Conservation (phyloP, 92 coral and sea anemone species). For the Palythoa grandis region DNA sequence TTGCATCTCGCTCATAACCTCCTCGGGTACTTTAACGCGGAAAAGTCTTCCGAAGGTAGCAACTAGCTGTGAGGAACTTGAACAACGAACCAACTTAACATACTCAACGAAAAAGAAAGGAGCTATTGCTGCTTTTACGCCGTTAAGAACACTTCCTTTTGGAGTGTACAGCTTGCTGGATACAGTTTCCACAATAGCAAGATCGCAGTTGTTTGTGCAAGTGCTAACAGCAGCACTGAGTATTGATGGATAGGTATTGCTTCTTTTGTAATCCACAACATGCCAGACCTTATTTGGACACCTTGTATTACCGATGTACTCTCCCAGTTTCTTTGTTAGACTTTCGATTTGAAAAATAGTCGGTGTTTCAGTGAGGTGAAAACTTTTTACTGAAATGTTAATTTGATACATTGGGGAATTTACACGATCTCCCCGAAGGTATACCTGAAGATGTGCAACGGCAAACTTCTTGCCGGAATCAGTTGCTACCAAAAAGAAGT, state of each 20-base stretch:
- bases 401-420: slow-evolving; percentile 41
- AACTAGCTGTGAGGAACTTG: slow-evolving; percentile 30
- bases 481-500: slow-evolving; percentile 31
- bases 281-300: slow-evolving; percentile 33
- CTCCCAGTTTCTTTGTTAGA: slow-evolving; percentile 1
- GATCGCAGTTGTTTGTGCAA: slow-evolving; percentile 39
- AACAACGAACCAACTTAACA: slow-evolving; percentile 22
- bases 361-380: slow-evolving; percentile 15
- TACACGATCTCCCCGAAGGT: slow-evolving; percentile 12
- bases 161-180: not conserved
- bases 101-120: slow-evolving; percentile 40
- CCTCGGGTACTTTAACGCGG: slow-evolving; percentile 11
- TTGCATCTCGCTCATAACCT: slow-evolving; percentile 12
- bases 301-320: slow-evolving; percentile 18
- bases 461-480: slow-evolving; percentile 44
- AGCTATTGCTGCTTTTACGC: slow-evolving; percentile 17
- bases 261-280: slow-evolving; percentile 28
- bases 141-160: not conserved
- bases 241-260: slow-evolving; percentile 33
- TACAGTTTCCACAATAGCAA: slow-evolving; percentile 27
- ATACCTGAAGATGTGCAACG: not conserved
- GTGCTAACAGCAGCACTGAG: slow-evolving; percentile 32
- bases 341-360: slow-evolving; percentile 20
- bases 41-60: slow-evolving; percentile 45
- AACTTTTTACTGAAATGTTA: slow-evolving; percentile 35